Evolutionary conservation across 2,797 vertebrate species (phyloP), one percentile per base, ranked within the genome.

Genomic region (Tauraco hartlaubi): DNA sequence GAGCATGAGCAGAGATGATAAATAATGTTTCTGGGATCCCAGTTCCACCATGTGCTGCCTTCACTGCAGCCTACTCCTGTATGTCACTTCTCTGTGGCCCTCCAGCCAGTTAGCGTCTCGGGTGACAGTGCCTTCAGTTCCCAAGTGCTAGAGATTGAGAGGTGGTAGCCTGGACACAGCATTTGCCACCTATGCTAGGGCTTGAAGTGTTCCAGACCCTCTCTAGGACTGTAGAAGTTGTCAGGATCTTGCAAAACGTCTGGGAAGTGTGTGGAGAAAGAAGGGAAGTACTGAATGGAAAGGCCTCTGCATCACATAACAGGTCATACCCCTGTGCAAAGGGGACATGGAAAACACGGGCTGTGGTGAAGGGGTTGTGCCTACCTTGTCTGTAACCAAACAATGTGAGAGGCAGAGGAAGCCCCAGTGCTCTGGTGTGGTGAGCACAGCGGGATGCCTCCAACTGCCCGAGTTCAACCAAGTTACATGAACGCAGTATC

Each of bases 401-500:
- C 21, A 48, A 25, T 31, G 6, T 3, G 20, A 79, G 67, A 28
- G 48, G 31, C 46, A 39, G 52, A 79, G 37, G 64, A 85, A 74
- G 64, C 81, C 59, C 22, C 26, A 22, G 64, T 68, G 44, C 48
- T 33, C 11, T 12, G 0, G 9, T 23, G 69, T 48, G 48, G 61
- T 75, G 80, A 84, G 62, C 85, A 28, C 22, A 54, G 74, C 0
- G 5, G 49, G 52, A 43, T 92, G 76, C 37, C 63, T 89, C 28
- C 26, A 49, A 6, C 43, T 66, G n/a, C 48, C 48, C 1, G 4
- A 58, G 39, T 72, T 82, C 52, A 71, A 15, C 86, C 72, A 31
- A 75, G 91, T 91, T 73, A 37, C 85, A 76, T 86, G 69, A 90
- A 76, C 9, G 46, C 63, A 46, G 56, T 95, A 96, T 96, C 90